A percentile compares a stretch with the other conserved stretches of the same genome.
phyloP scores from a whole-genome alignment of 2,113 vertebrate species.

The Holacanthus passer region DNA sequence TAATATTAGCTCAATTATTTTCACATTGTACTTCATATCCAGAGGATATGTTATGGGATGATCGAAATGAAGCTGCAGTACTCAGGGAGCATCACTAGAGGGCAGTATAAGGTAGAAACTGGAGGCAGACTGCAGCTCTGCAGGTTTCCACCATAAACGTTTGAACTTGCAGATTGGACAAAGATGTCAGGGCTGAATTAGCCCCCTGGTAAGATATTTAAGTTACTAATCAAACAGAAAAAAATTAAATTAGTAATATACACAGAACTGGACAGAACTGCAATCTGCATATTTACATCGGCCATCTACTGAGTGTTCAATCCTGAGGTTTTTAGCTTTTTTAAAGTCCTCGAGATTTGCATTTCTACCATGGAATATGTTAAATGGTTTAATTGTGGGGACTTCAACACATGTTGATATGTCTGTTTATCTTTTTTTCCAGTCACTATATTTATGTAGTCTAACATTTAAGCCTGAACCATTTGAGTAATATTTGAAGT shows the following conservation, averaged over 20 bases:
- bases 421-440: background rate
- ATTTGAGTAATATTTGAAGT: background rate
- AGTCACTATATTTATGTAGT: background rate
- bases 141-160: background rate
- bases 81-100: slow-evolving; percentile 60
- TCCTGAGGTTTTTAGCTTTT: background rate
- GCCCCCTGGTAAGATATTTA: background rate
- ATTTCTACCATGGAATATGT: background rate
- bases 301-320: background rate
- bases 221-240: background rate
- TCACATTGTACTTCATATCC: background rate
- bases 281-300: background rate
- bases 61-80: slow-evolving; percentile 16
- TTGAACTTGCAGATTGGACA: slow-evolving; percentile 1
- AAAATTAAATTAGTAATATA: background rate
- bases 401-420: background rate
- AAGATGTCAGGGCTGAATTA: slow-evolving; percentile 2
- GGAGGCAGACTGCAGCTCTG: background rate
- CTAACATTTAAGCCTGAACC: background rate
- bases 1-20: background rate
- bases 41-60: no score
- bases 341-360: background rate
- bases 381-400: background rate
- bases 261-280: background rate
- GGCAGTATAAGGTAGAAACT: slow-evolving; percentile 61